Evolutionary conservation across 2,113 vertebrate species (phyloP).

Genomic region (Zosterops japonicus): DNA sequence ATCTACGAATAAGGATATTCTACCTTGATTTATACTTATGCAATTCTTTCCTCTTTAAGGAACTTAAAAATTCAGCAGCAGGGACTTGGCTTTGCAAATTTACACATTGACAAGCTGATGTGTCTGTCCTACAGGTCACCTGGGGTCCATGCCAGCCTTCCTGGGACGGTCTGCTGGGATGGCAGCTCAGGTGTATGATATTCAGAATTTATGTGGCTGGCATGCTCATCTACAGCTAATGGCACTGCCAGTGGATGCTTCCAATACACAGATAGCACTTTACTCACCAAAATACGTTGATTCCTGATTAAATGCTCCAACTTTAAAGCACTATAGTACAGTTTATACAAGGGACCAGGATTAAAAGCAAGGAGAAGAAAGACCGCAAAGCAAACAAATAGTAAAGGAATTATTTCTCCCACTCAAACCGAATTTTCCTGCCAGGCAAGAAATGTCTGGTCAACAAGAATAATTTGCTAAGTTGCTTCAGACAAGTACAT

Average conservation of each 20-base stretch:
- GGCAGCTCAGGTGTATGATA: not conserved
- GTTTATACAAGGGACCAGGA: not conserved
- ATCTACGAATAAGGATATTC: not conserved
- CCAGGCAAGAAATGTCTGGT: not conserved
- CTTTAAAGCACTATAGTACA: not conserved
- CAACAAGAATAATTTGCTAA: not conserved
- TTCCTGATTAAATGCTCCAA: not conserved
- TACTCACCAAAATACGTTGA: not conserved
- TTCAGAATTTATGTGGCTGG: not conserved
- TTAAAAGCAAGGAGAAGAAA: not conserved
- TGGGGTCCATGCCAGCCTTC: rapidly evolving
- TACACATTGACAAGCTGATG: not conserved
- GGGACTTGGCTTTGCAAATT: not conserved
- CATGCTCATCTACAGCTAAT: not conserved
- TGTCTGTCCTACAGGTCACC: not conserved
- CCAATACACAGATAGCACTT: not conserved
- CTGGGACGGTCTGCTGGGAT: not conserved
- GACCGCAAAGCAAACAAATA: not conserved
- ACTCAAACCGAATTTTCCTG: not conserved
- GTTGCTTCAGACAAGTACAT: not conserved
- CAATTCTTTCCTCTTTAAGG: not conserved
- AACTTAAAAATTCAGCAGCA: not conserved
- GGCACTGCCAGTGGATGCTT: not conserved
- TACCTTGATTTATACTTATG: not conserved
- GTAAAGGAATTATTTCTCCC: not conserved